Percentiles rank a stretch among this genome's conserved stretches.
These are phyloP conservation scores for Phainopepla nitens DNA, from an alignment of 2,113 vertebrate genomes.

Conservation along the genomic window DNA sequence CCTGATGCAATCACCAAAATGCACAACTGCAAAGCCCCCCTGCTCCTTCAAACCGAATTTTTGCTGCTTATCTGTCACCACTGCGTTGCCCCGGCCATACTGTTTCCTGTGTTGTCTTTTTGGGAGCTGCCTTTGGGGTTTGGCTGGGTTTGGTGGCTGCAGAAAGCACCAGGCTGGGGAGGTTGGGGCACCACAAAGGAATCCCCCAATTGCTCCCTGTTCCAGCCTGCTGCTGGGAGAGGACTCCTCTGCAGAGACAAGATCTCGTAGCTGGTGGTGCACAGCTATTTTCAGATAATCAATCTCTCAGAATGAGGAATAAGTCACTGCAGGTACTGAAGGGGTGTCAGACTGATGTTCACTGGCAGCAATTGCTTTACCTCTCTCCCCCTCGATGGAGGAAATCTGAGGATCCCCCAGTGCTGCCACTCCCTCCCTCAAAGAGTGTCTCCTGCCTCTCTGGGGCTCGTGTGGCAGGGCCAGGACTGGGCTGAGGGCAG, in stretches of 20 bases:
- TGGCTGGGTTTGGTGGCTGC: neutral
- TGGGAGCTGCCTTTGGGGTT: neutral
- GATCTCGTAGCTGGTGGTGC: neutral
- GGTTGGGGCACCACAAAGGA: neutral
- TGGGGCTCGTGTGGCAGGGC: neutral
- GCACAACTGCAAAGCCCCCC: neutral
- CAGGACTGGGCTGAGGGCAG: neutral
- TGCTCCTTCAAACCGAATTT: neutral
- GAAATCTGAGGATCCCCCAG: neutral
- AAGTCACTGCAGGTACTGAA: slow-evolving; percentile 14
- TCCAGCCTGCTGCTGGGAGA: neutral
- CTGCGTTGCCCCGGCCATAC: accelerated
- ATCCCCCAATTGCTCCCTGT: accelerated
- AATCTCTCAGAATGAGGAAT: slow-evolving; percentile 29
- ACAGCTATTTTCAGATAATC: slow-evolving; percentile 1
- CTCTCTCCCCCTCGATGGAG: neutral
- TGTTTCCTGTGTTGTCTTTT: neutral
- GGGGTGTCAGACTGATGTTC: slow-evolving; percentile 21
- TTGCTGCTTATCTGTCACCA: neutral
- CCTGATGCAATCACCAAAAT: neutral
- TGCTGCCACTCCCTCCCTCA: neutral
- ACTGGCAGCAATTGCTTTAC: neutral
- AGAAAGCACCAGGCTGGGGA: neutral
- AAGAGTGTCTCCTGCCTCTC: neutral
- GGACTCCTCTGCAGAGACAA: neutral